These are phyloP conservation scores for Venusia cambrica DNA, from an alignment of 2,888 invertebrate species.

Conservation along the genomic window DNA sequence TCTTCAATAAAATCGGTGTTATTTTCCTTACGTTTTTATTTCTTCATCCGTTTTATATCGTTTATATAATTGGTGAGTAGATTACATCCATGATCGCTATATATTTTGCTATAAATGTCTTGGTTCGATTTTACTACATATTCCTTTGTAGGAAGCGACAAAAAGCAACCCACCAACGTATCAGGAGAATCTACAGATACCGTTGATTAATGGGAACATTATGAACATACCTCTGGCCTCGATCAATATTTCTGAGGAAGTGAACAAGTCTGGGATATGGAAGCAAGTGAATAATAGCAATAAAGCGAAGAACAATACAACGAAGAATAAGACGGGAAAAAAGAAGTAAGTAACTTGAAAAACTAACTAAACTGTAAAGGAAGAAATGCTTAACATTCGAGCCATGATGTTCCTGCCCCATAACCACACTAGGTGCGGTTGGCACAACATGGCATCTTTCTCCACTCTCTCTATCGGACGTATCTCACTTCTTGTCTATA, in stretches of 20 bases:
- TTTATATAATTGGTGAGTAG: slow-evolving; percentile 42
- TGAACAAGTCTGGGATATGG: slow-evolving; percentile 96
- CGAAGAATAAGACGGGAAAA: slow-evolving; percentile 63
- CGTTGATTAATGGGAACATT: slow-evolving; percentile 92
- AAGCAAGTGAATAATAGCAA: slow-evolving; percentile 91
- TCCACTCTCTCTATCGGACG: too few relatives aligned
- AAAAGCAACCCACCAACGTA: slow-evolving; percentile 74
- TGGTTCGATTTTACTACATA: slow-evolving; percentile 44
- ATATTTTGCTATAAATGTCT: slow-evolving; percentile 22
- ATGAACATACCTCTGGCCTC: slow-evolving; percentile 93
- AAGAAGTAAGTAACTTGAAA: slow-evolving; percentile 62
- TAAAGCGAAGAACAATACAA: slow-evolving; percentile 64
- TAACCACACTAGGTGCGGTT: too few relatives aligned
- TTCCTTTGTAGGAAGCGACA: slow-evolving; percentile 63
- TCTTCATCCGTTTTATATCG: slow-evolving; percentile 44
- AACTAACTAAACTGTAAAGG: too few relatives aligned
- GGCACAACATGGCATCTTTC: too few relatives aligned
- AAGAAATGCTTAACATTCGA: too few relatives aligned
- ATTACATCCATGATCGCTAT: slow-evolving; percentile 22
- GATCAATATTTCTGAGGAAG: slow-evolving; percentile 96
- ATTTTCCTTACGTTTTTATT: slow-evolving; percentile 54
- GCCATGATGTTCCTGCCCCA: too few relatives aligned
- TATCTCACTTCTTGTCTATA: too few relatives aligned
- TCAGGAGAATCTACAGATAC: slow-evolving; percentile 90
- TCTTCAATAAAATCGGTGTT: slow-evolving; percentile 54